Base-by-base conservation (phyloP, 2,888 invertebrate genomes). In the Daptonema setosum region DNA sequence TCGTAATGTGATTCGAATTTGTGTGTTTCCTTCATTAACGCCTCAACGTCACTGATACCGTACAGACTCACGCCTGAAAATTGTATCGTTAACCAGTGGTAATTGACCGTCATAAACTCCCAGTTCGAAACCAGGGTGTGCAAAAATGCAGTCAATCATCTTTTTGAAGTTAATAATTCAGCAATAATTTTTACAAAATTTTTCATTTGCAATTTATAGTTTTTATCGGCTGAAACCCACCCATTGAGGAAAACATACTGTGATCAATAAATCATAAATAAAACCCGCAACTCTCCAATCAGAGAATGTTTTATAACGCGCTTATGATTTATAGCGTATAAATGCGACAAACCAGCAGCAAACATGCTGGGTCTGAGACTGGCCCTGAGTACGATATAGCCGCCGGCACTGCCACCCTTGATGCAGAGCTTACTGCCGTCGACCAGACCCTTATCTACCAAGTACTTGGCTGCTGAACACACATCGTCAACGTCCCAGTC, bases 1-100 rank as follows among this genome's bases (percentile, higher is more conserved):
- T 28, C 29, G 63, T 74, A 74, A 28, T 69, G 67, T 53, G 69
- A 64, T 62, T 74, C 74, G 66, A 74, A 73, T 62, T 74, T 74
- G 63, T 74, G 73, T 1, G 73, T 73, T 50, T 73, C 73, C 25
- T 61, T 52, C 29, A 65, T 56, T 1, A 58, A 56, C 1, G 65
- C 66, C 26, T 65, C 65, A 35, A 75, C 61, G 60, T 75, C 74
- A n/a, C 67, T 67, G 14, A 75, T 67, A 20, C 74, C 74, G 64
- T 73, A 74, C 57, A 68, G 65, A 58, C 71, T 71, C 2, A 70
- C 71, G 30, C 72, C 73, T 64, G 53, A 2, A 57, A 53, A 57
- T 14, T n/a, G n/a, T n/a, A n/a, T n/a, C n/a, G n/a, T n/a, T n/a
- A n/a, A n/a, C n/a, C n/a, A n/a, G n/a, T n/a, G n/a, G n/a, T n/a